Evolutionary conservation across 92 coral and sea anemone species (phyloP), one percentile per base, ranked within the genome.

Genomic region (Porites rus): DNA sequence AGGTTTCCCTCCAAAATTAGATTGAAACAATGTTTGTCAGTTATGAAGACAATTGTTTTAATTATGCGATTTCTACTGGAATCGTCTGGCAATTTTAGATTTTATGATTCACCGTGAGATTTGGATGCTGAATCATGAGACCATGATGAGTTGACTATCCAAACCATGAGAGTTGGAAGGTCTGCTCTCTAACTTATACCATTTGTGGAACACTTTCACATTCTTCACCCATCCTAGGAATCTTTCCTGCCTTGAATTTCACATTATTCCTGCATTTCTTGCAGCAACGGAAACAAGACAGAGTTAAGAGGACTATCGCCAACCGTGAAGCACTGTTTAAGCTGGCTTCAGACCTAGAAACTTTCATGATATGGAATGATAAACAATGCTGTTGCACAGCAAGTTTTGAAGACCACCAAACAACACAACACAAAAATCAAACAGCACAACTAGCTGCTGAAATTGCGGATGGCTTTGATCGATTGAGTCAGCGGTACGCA

Each of bases 381-480:
- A 75, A 92, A 52, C 83, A 82, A 19, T 24, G 72, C 18, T 46
- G 53, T 69, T 46, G 70, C 16, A 70, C 69, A 1, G 81, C 67
- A 16, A 46, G 75, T 43, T 70, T 69, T 51, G 82, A 62, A 63
- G 78, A 82, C 28, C 16, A 51, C 21, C 17, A 83, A 17, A 72
- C 73, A 59, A 51, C 51, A 7, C 89, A 68, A 75, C 87, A 90
- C 64, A 82, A 92, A 66, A 70, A 86, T 68, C 86, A 85, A 69
- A 93, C 95, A 16, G 77, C 93, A 5, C 75, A 84, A 64, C 90
- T 96, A 25, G 99, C 99, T 16, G 91, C 81, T 16, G 94, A 95
- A 53, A 95, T 96, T 91, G 99, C 99, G 8, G 93, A 90, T 87
- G 90, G 96, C 25, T 96, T 96, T 81, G 98, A 94, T 76, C 86